Evolutionary conservation across 1,140 invertebrate genomes (phyloP).

Genomic region (Plectus sambesii): DNA sequence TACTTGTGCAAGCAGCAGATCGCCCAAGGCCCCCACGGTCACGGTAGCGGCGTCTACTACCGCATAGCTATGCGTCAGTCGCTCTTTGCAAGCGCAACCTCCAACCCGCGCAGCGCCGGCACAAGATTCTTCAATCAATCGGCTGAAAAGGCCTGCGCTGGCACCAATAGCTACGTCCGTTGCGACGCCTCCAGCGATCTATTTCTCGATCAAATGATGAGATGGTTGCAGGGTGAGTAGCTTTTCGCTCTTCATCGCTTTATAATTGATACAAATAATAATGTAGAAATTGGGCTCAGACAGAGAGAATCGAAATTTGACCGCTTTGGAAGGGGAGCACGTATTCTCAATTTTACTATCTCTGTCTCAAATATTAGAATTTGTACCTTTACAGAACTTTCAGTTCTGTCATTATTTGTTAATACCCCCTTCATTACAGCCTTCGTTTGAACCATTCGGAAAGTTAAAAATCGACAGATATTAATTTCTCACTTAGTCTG

Average conservation of each 20-base stretch:
- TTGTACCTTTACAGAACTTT: too few species aligned
- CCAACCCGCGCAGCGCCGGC: too few species aligned
- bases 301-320: slow-evolving; percentile 6
- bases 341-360: neutral
- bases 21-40: slow-evolving; percentile 34
- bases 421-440: too few species aligned
- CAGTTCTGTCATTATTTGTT: too few species aligned
- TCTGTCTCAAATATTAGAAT: slow-evolving; percentile 1
- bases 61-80: slow-evolving; percentile 44
- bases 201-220: slow-evolving; percentile 28
- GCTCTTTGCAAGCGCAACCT: slow-evolving; percentile 39
- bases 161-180: slow-evolving; percentile 18
- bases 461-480: slow-evolving; percentile 2
- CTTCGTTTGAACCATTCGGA: neutral
- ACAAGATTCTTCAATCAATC: too few species aligned
- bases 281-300: neutral
- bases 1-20: slow-evolving; percentile 36
- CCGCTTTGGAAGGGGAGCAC: neutral
- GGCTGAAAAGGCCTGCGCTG: too few species aligned
- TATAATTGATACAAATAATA: neutral
- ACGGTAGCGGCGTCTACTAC: slow-evolving; percentile 42
- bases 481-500: neutral
- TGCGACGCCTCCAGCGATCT: slow-evolving; percentile 20
- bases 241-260: too few species aligned
- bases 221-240: slow-evolving; percentile 16